phyloP scores from a whole-genome alignment of 2,888 invertebrate genomes.

The Parnassius glacialis region DNA sequence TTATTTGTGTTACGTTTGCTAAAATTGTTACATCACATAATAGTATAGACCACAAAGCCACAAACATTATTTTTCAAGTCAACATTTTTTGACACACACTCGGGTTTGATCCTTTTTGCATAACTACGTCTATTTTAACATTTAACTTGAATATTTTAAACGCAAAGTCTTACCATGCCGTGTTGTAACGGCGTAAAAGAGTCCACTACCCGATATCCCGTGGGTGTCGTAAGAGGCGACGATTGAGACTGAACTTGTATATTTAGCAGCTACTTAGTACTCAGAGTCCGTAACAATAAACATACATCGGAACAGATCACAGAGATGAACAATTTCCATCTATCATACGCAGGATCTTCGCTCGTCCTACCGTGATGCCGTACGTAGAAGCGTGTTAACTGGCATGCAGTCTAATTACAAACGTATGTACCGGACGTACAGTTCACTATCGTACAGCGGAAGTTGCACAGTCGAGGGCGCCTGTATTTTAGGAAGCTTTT shows the following conservation, averaged over 20 bases:
- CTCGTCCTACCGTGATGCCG: slow-evolving; percentile 71
- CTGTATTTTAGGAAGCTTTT: slow-evolving; percentile 77
- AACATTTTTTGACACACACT: too few relatives aligned
- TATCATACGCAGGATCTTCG: slow-evolving; percentile 74
- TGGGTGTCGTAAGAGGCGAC: too few relatives aligned
- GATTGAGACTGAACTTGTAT: not conserved
- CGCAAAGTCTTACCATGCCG: too few relatives aligned
- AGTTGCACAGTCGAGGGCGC: slow-evolving; percentile 51
- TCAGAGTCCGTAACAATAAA: slow-evolving; percentile 8
- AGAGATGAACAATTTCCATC: slow-evolving; percentile 43
- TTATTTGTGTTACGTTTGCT: too few relatives aligned
- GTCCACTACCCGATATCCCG: too few relatives aligned
- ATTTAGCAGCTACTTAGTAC: slow-evolving; percentile 6
- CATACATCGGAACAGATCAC: slow-evolving; percentile 6
- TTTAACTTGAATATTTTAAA: too few relatives aligned
- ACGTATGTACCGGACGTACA: slow-evolving; percentile 46
- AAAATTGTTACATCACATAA: too few relatives aligned
- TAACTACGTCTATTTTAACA: too few relatives aligned
- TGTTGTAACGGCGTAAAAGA: too few relatives aligned
- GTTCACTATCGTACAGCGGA: slow-evolving; percentile 48
- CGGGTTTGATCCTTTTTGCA: too few relatives aligned
- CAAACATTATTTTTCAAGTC: too few relatives aligned
- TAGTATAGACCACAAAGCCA: too few relatives aligned
- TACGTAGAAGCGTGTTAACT: slow-evolving; percentile 53
- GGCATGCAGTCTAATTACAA: slow-evolving; percentile 38